Evolutionary conservation across 2,113 vertebrate genomes (phyloP).

Genomic region (Entosphenus tridentatus): DNA sequence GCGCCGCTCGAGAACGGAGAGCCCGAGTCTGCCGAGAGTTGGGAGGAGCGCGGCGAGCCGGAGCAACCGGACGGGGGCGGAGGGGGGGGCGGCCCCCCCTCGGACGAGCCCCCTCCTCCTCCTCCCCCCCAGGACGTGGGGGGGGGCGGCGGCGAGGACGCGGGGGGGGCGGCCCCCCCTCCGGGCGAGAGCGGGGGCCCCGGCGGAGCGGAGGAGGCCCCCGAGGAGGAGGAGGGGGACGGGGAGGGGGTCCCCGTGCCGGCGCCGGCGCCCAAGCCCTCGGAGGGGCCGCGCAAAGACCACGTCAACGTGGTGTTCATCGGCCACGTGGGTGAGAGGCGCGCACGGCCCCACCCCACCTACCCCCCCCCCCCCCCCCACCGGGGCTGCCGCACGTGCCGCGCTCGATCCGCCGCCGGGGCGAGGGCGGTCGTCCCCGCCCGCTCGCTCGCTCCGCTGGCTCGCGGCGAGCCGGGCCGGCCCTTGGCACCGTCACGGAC

Average conservation of each 20-base stretch:
- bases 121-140: no score
- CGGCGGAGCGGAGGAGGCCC: constrained; percentile 27
- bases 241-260: constrained; percentile 68
- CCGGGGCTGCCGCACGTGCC: no score
- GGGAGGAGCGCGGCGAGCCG: no score
- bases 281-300: constrained; percentile 83
- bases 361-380: no score
- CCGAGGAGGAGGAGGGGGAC: constrained; percentile 58
- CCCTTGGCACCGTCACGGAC: no score
- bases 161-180: constrained; percentile 39
- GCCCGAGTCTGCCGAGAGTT: constrained; percentile 22
- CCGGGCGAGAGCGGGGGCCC: constrained; percentile 28
- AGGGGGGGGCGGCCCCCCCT: constrained; percentile 20
- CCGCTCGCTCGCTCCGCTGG: no score
- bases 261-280: constrained; percentile 44
- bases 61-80: constrained; percentile 30
- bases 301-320: constrained; percentile 98
- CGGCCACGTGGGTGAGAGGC: constrained; percentile 68
- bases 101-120: no score
- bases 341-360: no score
- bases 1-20: constrained; percentile 72
- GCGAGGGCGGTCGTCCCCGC: no score
- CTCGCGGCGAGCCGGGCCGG: no score
- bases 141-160: constrained; percentile 45
- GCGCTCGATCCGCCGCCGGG: no score